Conservation (phyloP, 2,113 vertebrate genomes). For the Bothrops jararaca region DNA sequence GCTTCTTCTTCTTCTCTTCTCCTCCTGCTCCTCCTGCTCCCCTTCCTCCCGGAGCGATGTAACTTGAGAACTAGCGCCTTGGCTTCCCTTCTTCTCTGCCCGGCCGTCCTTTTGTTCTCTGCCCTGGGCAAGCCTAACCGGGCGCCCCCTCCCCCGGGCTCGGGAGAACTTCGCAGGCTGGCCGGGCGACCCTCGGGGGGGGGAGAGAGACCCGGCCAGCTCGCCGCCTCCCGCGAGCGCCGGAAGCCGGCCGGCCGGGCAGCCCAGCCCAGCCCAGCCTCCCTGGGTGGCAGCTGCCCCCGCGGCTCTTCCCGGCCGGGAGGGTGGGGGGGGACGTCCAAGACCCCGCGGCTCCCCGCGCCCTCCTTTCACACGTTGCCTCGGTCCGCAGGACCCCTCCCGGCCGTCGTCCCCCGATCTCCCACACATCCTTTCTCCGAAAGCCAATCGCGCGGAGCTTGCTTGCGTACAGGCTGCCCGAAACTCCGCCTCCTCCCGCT, state of each 20-base stretch:
- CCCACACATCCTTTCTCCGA: constrained; percentile 16
- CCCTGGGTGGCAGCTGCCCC: too few species aligned
- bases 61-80: neutral
- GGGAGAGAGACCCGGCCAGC: too few species aligned
- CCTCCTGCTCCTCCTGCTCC: neutral
- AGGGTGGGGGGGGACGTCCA: too few species aligned
- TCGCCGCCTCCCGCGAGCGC: too few species aligned
- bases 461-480: neutral
- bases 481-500: constrained; percentile 6
- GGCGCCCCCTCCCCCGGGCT: neutral
- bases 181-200: neutral
- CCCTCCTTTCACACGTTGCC: neutral
- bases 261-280: too few species aligned
- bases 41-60: neutral
- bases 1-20: too few species aligned
- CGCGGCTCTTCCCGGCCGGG: too few species aligned
- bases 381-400: neutral
- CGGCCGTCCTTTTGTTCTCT: neutral
- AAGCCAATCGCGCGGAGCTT: neutral
- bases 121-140: too few species aligned
- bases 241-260: too few species aligned
- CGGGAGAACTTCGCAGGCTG: neutral
- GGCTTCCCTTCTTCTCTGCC: neutral
- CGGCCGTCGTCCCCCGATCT: neutral
- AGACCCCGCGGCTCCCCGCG: neutral